Evolutionary conservation across 2,797 vertebrate genomes (phyloP).

Genomic region (Taenioides sp.): DNA sequence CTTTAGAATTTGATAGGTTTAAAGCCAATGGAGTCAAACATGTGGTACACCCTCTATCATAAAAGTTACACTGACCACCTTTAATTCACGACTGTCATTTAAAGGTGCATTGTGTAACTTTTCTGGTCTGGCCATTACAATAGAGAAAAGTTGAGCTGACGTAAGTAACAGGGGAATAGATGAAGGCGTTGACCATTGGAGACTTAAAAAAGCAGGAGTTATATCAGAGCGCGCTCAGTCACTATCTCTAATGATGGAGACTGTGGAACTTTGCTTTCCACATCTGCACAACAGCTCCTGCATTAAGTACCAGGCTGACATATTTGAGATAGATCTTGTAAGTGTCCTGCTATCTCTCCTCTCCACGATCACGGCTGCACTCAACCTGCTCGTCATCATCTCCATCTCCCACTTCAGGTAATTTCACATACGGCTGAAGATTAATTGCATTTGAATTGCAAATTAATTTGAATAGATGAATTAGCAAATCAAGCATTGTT

Average conservation of each 20-base stretch:
- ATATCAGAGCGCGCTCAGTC: not conserved
- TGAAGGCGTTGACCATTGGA: not conserved
- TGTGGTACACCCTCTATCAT: no score
- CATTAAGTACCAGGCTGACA: not conserved
- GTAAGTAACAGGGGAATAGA: not conserved
- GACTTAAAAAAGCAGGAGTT: not conserved
- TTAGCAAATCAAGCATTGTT: no score
- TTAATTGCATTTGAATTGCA: no score
- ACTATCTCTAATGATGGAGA: constrained; percentile 2
- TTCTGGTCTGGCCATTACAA: not conserved
- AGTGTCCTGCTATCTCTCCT: constrained; percentile 12
- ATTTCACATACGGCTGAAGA: not conserved
- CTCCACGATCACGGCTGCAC: constrained; percentile 55
- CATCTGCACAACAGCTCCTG: constrained; percentile 38
- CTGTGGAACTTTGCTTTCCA: constrained; percentile 35
- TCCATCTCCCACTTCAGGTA: constrained; percentile 73
- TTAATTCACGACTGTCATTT: no score
- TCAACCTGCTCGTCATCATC: constrained; percentile 72
- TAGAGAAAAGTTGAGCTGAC: not conserved
- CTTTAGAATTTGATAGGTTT: no score
- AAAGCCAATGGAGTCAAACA: no score
- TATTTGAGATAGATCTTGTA: not conserved
- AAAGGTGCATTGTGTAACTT: no score
- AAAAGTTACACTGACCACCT: no score
- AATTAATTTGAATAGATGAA: no score